These are phyloP conservation scores for Urocyon cinereoargenteus DNA, from an alignment of 2,797 vertebrate species.

Conservation along the genomic window DNA sequence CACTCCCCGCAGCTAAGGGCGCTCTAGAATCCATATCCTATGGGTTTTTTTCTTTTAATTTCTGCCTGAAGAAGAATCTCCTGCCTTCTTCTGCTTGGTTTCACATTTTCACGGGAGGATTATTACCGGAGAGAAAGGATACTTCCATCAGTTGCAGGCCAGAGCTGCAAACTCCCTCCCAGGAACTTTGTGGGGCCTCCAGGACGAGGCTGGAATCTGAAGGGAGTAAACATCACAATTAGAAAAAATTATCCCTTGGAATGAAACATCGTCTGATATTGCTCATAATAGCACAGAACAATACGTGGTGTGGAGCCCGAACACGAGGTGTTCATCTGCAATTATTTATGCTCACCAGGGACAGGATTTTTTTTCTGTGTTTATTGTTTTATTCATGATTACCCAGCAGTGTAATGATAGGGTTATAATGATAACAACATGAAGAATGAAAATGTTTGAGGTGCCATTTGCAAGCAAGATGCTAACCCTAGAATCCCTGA, in stretches of 20 bases:
- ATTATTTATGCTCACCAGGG: slow-evolving; percentile 69
- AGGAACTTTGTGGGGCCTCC: slow-evolving; percentile 21
- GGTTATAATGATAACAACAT: slow-evolving; percentile 48
- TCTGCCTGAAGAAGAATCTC: background rate
- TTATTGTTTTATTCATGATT: slow-evolving; percentile 79
- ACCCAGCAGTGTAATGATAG: slow-evolving; percentile 61
- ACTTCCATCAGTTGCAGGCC: background rate
- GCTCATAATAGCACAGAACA: background rate
- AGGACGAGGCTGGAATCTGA: slow-evolving; percentile 49
- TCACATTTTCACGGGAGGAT: background rate
- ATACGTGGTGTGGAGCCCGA: background rate
- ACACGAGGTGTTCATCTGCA: slow-evolving; percentile 49
- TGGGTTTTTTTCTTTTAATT: background rate
- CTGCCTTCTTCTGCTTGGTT: background rate
- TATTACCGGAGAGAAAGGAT: background rate
- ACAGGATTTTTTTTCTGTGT: slow-evolving; percentile 63
- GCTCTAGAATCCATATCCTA: background rate
- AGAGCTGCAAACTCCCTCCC: background rate
- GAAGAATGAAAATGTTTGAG: slow-evolving; percentile 47
- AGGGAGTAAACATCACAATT: slow-evolving; percentile 51
- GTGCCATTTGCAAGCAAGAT: slow-evolving; percentile 12
- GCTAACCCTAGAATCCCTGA: background rate
- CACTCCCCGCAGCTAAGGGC: background rate
- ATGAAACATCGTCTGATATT: slow-evolving; percentile 46
- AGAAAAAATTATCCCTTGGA: slow-evolving; percentile 53